Evolutionary conservation across 2,888 invertebrate species (phyloP), one percentile per base, ranked within the genome.

Genomic region (Bembecia ichneumoniformis): DNA sequence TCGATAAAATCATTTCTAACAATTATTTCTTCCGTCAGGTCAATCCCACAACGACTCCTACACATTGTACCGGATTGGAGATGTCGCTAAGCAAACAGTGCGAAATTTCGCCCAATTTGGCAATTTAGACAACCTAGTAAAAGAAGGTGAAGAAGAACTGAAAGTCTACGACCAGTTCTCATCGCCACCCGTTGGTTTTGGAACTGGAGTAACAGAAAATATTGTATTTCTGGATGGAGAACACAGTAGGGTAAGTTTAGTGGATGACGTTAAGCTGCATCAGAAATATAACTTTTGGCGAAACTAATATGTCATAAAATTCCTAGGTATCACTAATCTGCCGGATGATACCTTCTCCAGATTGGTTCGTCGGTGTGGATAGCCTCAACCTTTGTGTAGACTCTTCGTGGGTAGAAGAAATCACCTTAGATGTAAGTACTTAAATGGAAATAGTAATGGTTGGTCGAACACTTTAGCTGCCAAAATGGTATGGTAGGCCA

Each of bases 141-240:
- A 87, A 50, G 88, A 89, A 64, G 91, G 89, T 0, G 82, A 80
- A 52, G 93, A 92, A 56, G 92, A 92, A 0, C 62, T 71, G 28
- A 92, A 90, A 59, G 91, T 97, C 46, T 92, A 93, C 64, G 96
- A 96, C 71, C 93, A 94, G 74, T 96, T 96, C 82, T 91, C 90
- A 53, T 92, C 95, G 4, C 93, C 95, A 40, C 91, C 95, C 1
- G 89, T 96, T 17, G 76, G 84, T 0, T 70, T 81, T 20, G 95
- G 95, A 0, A 90, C 89, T 35, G 96, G 96, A 0, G 87, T 90
- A 51, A 92, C 93, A 1, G 92, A 92, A 67, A 91, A 93, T n/a
- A 90, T 94, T 76, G 92, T 96, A 71, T 94, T 97, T 75, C 92
- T 96, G 52, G 96, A 96, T 78, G 95, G 94, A 56, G 93, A 91